Base-by-base conservation (phyloP, 2,888 invertebrate genomes). In the Lysandra bellargus region DNA sequence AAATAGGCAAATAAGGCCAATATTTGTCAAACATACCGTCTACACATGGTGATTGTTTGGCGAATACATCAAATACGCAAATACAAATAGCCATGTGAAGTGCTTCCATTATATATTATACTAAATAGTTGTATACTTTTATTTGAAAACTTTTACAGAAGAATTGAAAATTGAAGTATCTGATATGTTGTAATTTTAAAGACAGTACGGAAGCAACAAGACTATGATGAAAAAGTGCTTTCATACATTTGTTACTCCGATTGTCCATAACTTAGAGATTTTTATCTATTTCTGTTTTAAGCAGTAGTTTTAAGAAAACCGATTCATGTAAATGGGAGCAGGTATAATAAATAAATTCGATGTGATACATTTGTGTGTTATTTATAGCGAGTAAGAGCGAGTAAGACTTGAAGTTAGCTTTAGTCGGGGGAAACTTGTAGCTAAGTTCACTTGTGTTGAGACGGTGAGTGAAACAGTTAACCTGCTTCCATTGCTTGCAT, bases 401-500 rank as follows among this genome's bases (percentile, higher is more conserved):
- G 33, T 69, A 69, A 69, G 69, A 64, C 2, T 69, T 69, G 30
- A 12, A 69, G 23, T 64, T 64, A 64, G 33, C 33, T 33, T 23
- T 33, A 69, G 33, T 69, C 12, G 33, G 69, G 30, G 30, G 64
- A 14, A 14, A 33, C 30, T 69, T 69, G 37, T 64, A 64, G 30
- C 64, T 30, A 64, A 64, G 30, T 64, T 64, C 64, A 64, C 64
- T 64, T 64, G 7, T 2, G 33, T 69, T 4, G 69, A 14, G 14
- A 23, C 17, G 74, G 74, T 74, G 30, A 74, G 37, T 78, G 23
- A 30, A 14, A 44, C n/a, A 53, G 49, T 37, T 40, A 79, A 90
- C 92, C 93, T 93, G 93, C 93, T 92, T 93, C 93, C 93, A 91
- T 91, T 87, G 81, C 81, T 81, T 82, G 79, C 80, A 81, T 80